Conservation (phyloP, 2,888 invertebrate genomes). For the Holacanthella duospinosa region DNA sequence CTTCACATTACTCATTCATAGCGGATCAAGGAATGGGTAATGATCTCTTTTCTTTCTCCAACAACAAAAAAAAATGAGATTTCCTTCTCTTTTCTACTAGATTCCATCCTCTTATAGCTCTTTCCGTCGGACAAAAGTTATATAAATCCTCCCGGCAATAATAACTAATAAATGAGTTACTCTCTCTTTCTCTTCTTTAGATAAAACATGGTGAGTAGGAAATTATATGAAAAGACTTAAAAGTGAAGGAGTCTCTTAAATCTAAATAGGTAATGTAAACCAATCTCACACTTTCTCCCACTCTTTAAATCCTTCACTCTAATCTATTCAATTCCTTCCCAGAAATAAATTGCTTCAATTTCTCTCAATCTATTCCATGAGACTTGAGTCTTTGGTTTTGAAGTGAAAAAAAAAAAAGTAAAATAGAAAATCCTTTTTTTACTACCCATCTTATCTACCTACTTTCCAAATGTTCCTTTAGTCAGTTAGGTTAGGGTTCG, state of each 20-base stretch:
- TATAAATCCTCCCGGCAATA: conserved; percentile 38
- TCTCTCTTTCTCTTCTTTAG: not conserved
- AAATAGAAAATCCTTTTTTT: not conserved
- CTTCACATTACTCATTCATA: too few relatives aligned
- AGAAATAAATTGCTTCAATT: conserved; percentile 38
- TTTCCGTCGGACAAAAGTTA: conserved; percentile 11
- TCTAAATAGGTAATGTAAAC: too few relatives aligned
- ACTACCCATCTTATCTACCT: not conserved
- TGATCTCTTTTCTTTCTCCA: conserved; percentile 29
- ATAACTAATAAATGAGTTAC: conserved; percentile 37
- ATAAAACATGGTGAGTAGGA: not conserved
- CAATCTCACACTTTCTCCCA: too few relatives aligned
- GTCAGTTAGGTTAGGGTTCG: too few relatives aligned
- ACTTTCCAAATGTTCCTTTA: too few relatives aligned
- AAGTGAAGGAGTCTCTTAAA: too few relatives aligned
- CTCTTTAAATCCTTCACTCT: conserved; percentile 14
- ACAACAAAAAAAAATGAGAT: not conserved
- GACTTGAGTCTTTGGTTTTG: not conserved
- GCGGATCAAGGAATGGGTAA: conserved; percentile 35
- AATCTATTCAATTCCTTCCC: conserved; percentile 38
- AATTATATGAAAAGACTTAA: too few relatives aligned
- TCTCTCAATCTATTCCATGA: conserved; percentile 32
- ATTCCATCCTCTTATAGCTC: not conserved
- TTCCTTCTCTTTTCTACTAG: not conserved
- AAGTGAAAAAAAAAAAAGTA: not conserved